Evolutionary conservation across 2,797 vertebrate species (phyloP).

Genomic region (Coreius guichenoti): DNA sequence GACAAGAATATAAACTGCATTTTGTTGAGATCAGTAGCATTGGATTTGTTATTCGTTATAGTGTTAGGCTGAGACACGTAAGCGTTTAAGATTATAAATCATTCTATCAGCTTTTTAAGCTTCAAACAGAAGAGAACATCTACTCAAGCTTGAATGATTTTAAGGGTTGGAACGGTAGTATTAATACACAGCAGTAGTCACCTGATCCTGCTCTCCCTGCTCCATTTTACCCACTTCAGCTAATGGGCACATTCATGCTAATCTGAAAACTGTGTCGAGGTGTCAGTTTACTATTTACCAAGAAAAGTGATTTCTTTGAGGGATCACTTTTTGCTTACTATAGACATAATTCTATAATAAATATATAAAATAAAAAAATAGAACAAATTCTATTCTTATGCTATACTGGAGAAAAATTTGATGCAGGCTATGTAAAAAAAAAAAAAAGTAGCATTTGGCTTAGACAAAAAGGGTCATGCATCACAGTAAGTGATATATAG

Average conservation of each 20-base stretch:
- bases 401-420: neutral
- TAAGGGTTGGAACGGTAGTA: neutral
- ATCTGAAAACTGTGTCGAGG: constrained; percentile 33
- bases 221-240: constrained; percentile 2
- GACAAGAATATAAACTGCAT: rapidly evolving
- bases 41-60: neutral
- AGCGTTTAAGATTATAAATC: neutral
- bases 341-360: neutral
- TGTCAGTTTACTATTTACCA: constrained; percentile 9
- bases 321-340: neutral
- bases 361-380: neutral
- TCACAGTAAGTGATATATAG: neutral
- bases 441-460: neutral
- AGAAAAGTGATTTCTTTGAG: neutral
- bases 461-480: neutral
- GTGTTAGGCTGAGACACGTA: neutral
- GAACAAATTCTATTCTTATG: neutral
- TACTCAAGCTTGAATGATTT: constrained; percentile 6
- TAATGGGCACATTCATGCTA: constrained; percentile 36
- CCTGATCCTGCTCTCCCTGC: constrained; percentile 25
- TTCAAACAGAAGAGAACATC: neutral
- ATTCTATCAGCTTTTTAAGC: constrained; percentile 30
- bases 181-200: neutral
- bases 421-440: neutral
- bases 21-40: neutral